These are phyloP conservation scores for Asteroscopus sphinx DNA, from an alignment of 2,888 invertebrate species.

Conservation along the genomic window DNA sequence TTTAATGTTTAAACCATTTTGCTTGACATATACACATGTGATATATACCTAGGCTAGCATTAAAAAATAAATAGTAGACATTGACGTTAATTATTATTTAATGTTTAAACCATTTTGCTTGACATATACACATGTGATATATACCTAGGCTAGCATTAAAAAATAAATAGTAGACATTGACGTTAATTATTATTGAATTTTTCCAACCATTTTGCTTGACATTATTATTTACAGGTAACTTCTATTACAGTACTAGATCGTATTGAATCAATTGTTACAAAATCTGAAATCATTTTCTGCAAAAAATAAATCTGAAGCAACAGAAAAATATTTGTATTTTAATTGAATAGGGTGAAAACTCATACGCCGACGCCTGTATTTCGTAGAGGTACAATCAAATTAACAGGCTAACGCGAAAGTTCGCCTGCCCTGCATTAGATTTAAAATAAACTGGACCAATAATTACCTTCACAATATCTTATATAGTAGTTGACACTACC, in stretches of 20 bases:
- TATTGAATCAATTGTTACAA: neutral
- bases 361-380: no score
- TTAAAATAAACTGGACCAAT: neutral
- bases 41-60: neutral
- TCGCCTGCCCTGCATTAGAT: no score
- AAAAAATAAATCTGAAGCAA: neutral
- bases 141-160: neutral
- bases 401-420: no score
- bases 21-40: no score
- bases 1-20: no score
- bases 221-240: conserved; percentile 18
- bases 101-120: conserved; percentile 8
- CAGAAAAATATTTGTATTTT: neutral
- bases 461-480: neutral
- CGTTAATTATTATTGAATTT: conserved; percentile 12
- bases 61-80: neutral
- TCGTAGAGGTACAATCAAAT: no score
- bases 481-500: conserved; percentile 39
- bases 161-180: neutral
- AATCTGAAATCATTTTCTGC: neutral
- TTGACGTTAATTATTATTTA: conserved; percentile 1
- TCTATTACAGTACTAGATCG: neutral
- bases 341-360: no score
- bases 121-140: conserved; percentile 4
- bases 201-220: conserved; percentile 1